Evolutionary conservation across 2,888 invertebrate genomes (phyloP).

Genomic region (Dorcus hopei): DNA sequence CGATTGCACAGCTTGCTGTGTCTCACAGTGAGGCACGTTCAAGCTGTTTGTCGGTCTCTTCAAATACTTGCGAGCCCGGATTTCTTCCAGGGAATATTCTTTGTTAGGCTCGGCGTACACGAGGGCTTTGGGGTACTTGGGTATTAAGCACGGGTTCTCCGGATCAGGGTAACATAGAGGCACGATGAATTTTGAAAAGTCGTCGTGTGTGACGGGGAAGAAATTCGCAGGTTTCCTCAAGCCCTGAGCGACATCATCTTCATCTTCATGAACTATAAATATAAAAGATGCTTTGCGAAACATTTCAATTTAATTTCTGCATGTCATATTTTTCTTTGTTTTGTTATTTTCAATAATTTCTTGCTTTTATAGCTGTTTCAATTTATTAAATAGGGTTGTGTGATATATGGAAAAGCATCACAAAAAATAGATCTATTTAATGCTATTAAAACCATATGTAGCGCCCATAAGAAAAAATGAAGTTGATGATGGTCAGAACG

Average conservation of each 20-base stretch:
- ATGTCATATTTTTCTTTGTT: too few relatives aligned
- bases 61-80: conserved; percentile 61
- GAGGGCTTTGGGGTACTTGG: conserved; percentile 68
- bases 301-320: too few relatives aligned
- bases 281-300: conserved; percentile 19
- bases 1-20: conserved; percentile 30
- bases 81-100: conserved; percentile 78
- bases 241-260: conserved; percentile 45
- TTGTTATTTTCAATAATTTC: too few relatives aligned
- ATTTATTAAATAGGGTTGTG: too few relatives aligned
- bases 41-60: conserved; percentile 8
- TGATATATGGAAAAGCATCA: too few relatives aligned
- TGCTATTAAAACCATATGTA: too few relatives aligned
- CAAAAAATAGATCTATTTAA: too few relatives aligned
- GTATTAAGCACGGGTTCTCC: conserved; percentile 57
- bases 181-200: conserved; percentile 54
- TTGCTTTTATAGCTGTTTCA: too few relatives aligned
- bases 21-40: conserved; percentile 25
- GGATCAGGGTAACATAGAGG: conserved; percentile 62
- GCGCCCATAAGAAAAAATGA: too few relatives aligned
- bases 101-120: conserved; percentile 59
- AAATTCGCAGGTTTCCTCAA: conserved; percentile 28
- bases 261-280: conserved; percentile 65
- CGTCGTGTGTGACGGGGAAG: conserved; percentile 47
- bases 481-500: too few relatives aligned